Evolutionary conservation across 2,113 vertebrate species (phyloP).

Genomic region (Plestiodon gilberti): DNA sequence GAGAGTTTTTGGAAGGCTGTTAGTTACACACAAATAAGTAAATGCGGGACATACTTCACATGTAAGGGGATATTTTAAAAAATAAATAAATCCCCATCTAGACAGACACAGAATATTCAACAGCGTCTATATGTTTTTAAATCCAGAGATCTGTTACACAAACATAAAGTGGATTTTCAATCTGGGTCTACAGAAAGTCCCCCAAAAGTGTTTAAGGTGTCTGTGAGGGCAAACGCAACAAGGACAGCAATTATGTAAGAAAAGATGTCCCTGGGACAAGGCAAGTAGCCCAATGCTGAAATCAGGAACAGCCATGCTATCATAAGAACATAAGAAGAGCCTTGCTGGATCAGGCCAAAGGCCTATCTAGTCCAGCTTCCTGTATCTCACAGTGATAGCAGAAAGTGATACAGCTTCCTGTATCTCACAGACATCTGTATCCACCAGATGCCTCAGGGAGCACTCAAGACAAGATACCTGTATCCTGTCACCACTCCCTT

Average conservation of each 20-base stretch:
- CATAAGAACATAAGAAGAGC: no score
- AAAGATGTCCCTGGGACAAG: neutral
- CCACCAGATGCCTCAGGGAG: no score
- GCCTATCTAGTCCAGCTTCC: no score
- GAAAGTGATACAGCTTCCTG: no score
- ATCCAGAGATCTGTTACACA: neutral
- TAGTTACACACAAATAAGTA: constrained; percentile 24
- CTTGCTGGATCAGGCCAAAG: no score
- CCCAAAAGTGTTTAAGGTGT: no score
- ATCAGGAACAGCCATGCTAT: neutral
- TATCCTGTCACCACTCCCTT: no score
- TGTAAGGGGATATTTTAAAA: constrained; percentile 3
- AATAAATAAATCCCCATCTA: neutral
- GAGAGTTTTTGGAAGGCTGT: constrained; percentile 35
- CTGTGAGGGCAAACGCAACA: neutral
- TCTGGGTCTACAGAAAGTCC: neutral
- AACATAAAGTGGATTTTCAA: neutral
- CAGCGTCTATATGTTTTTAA: neutral
- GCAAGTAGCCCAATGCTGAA: neutral
- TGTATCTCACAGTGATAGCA: no score
- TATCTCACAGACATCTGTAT: no score
- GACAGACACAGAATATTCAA: neutral
- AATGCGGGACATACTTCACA: neutral
- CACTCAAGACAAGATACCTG: no score
- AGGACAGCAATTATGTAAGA: neutral